Evolutionary conservation across 1,140 invertebrate species (phyloP).

Genomic region (Neotoxoptera formosana): DNA sequence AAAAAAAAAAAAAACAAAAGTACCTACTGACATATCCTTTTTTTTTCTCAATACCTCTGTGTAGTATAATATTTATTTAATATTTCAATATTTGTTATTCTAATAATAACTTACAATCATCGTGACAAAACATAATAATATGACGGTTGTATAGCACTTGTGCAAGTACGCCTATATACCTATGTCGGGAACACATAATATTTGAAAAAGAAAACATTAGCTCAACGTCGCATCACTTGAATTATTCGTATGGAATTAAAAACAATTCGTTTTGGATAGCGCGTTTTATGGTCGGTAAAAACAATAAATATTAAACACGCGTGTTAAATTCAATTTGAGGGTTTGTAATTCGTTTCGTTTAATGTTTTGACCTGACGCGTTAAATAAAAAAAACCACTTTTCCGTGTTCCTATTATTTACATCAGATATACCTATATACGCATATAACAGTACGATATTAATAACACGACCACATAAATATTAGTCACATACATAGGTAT

Average conservation of each 20-base stretch:
- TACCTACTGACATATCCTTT: not conserved
- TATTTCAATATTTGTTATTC: not conserved
- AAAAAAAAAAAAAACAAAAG: not conserved
- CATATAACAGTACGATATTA: not conserved
- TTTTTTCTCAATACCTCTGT: not conserved
- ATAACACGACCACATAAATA: not conserved
- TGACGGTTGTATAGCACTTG: not conserved
- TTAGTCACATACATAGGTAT: not conserved
- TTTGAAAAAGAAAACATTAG: not conserved
- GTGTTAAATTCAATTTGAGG: not conserved
- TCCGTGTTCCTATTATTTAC: not conserved
- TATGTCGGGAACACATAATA: not conserved
- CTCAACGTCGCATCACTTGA: not conserved
- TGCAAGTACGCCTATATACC: not conserved
- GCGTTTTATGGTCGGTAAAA: not conserved
- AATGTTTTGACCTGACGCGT: not conserved
- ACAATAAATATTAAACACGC: not conserved
- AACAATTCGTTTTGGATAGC: not conserved
- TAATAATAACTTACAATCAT: not conserved
- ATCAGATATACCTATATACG: slow-evolving; percentile 11
- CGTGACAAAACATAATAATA: not conserved
- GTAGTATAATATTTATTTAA: not conserved
- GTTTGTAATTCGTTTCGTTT: slow-evolving; percentile 29
- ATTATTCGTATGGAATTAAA: not conserved
- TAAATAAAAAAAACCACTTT: not conserved